These are phyloP conservation scores for Drosophila varians DNA, from an alignment of 1,140 invertebrate species.

Conservation along the genomic window DNA sequence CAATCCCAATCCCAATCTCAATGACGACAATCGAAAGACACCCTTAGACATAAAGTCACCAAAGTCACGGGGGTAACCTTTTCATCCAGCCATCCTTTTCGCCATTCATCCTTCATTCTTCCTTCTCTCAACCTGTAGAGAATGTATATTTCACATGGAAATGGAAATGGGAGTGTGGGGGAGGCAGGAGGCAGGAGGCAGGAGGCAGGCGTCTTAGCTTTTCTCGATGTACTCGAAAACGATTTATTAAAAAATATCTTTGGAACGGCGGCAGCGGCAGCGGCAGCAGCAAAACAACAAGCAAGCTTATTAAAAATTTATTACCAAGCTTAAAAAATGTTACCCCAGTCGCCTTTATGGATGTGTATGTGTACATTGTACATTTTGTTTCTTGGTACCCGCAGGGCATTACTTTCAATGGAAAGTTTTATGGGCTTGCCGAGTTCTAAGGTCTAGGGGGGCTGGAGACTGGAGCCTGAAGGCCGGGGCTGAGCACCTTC, in stretches of 20 bases:
- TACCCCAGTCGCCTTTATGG: conserved; percentile 63
- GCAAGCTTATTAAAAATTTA: conserved; percentile 82
- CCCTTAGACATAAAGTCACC: conserved; percentile 59
- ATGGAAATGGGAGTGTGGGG: conserved; percentile 12
- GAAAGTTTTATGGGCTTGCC: conserved; percentile 11
- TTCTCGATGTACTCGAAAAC: conserved; percentile 79
- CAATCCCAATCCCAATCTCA: no score
- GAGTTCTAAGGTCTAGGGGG: neutral
- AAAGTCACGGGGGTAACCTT: conserved; percentile 65
- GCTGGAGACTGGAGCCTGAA: neutral
- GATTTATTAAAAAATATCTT: conserved; percentile 82
- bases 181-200: no score
- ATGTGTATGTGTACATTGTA: neutral
- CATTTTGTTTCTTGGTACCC: conserved; percentile 41
- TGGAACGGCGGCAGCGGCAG: conserved; percentile 51
- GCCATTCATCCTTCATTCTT: conserved; percentile 24
- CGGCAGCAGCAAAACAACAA: conserved; percentile 66
- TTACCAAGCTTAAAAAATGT: conserved; percentile 81
- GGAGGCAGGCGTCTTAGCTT: conserved; percentile 65
- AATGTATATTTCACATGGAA: conserved; percentile 55
- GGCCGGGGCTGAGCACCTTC: neutral
- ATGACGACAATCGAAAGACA: conserved; percentile 76
- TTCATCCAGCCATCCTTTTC: conserved; percentile 23
- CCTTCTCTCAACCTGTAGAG: conserved; percentile 67
- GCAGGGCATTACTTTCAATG: conserved; percentile 44